These are phyloP conservation scores for Illadopsis cleaveri DNA, from an alignment of 2,113 vertebrate species.

Conservation along the genomic window DNA sequence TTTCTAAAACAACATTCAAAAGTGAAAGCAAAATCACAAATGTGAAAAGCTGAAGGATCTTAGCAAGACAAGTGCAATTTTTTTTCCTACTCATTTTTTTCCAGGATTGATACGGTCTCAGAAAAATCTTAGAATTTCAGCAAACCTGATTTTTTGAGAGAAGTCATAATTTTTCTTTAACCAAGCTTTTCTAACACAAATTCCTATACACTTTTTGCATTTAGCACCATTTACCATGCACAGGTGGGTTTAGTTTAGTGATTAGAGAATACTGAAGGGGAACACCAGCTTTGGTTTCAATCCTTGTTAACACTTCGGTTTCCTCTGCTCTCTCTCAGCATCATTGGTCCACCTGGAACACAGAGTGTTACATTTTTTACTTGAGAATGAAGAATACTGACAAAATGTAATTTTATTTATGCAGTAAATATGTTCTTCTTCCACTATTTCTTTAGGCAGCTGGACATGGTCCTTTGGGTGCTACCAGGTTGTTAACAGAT, in stretches of 20 bases:
- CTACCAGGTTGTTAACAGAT: conserved; percentile 36
- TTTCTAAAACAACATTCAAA: neutral
- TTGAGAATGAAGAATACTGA: neutral
- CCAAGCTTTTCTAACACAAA: neutral
- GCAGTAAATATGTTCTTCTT: neutral
- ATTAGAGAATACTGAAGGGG: neutral
- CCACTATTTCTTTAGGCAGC: neutral
- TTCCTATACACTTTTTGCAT: neutral
- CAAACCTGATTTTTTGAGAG: neutral
- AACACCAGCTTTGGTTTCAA: neutral
- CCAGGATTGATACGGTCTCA: neutral
- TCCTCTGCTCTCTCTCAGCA: neutral
- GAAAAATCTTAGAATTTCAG: neutral
- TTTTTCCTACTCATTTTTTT: neutral
- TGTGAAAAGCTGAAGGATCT: neutral
- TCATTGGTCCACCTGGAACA: neutral
- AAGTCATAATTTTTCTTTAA: neutral
- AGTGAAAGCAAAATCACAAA: neutral
- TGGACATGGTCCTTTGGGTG: conserved; percentile 22
- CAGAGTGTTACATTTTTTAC: neutral
- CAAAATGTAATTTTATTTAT: neutral
- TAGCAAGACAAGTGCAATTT: neutral
- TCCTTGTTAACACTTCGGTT: neutral
- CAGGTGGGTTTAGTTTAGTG: neutral
- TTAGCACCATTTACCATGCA: neutral